Evolutionary conservation across 1,140 invertebrate genomes (phyloP).

Genomic region (Orchestia grillus): DNA sequence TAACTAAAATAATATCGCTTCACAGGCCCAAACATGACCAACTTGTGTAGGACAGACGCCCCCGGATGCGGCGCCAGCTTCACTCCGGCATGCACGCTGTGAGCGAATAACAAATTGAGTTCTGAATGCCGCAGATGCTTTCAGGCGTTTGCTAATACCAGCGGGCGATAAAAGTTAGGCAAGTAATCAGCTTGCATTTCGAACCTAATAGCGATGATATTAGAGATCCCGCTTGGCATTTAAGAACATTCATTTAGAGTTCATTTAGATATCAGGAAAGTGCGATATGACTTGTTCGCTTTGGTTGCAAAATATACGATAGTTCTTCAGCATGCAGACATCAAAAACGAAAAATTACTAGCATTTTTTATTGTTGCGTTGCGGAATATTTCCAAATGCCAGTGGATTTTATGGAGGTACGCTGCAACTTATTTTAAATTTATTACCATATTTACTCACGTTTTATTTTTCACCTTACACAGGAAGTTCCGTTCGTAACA

Average conservation of each 20-base stretch:
- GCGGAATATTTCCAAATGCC: no score
- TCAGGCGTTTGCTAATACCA: background rate
- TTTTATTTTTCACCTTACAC: no score
- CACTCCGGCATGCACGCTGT: no score
- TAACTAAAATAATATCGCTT: background rate
- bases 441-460: no score
- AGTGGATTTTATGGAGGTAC: no score
- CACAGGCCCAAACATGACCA: background rate
- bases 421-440: no score
- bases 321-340: background rate
- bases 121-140: background rate
- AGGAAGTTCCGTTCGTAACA: no score
- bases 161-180: background rate
- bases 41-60: background rate
- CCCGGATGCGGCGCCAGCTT: no score
- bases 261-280: background rate
- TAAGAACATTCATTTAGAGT: background rate
- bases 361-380: background rate
- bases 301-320: background rate
- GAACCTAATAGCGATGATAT: background rate
- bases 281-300: background rate
- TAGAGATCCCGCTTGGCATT: background rate
- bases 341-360: no score
- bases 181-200: background rate
- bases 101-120: no score